Evolutionary conservation across 2,888 invertebrate species (phyloP), one percentile per base, ranked within the genome.

Genomic region (Pandemis heparana): DNA sequence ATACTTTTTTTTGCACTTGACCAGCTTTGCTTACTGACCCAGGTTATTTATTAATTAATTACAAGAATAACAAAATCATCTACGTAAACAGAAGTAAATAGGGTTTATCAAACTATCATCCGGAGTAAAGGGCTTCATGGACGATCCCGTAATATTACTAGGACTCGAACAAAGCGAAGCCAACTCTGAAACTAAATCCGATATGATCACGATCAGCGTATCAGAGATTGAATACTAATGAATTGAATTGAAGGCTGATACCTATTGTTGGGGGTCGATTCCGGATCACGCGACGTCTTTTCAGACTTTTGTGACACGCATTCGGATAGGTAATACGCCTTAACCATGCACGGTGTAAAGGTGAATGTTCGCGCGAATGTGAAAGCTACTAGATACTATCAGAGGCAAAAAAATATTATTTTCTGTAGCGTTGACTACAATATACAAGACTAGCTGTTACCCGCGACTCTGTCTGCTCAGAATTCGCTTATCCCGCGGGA

Each of bases 211-310:
- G 16, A 60, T 41, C 48, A 38, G 38, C 18, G 18, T 72, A 72
- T 63, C 64, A 16, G 63, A 56, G 41, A 56, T 63, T 63, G 63
- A 68, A 73, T 68, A 68, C 53, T 59, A 59, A 73, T 69, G 64
- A 69, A 69, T 48, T 18, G 59, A 48, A 48, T 48, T 18, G 59
- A 48, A 48, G 63, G 18, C 53, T 48, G 48, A 6, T 48, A 2
- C 6, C 53, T 18, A 53, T 53, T 53, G 53, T 53, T 53, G 53
- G 53, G 53, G n/a, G 14, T 10, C 5, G 51, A 51, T 51, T 32
- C 4, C n/a, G 18, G 53, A 53, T 53, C 18, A 53, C 18, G 53
- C 18, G 53, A 53, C 0, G 18, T 53, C 16, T 18, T 53, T 18
- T 53, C 8, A 18, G 18, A n/a, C 9, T 53, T 9, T 53, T 53